Percentiles rank a stretch among this genome's conserved stretches.
phyloP scores from a whole-genome alignment of 2,888 invertebrate genomes.

The Callinectes sapidus region DNA sequence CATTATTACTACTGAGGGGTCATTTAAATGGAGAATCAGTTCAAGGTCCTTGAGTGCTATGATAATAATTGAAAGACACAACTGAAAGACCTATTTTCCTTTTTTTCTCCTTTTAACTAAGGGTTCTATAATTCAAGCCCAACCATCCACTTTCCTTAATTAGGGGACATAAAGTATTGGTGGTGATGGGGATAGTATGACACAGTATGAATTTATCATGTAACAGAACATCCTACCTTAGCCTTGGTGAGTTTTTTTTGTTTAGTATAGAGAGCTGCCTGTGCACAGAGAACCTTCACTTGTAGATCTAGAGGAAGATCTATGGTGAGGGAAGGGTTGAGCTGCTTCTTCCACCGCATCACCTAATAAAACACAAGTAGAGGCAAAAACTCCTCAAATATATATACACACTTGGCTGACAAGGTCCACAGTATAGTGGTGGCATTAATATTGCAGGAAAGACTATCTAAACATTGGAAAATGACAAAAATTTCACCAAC shows the following conservation, averaged over 20 bases:
- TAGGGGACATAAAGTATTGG: neutral
- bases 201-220: neutral
- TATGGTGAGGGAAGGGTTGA: slow-evolving; percentile 61
- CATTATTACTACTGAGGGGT: neutral
- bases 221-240: slow-evolving; percentile 22
- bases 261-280: slow-evolving; percentile 54
- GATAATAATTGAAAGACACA: neutral
- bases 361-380: slow-evolving; percentile 29
- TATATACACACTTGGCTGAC: neutral
- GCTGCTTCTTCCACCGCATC: slow-evolving; percentile 53
- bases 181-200: neutral
- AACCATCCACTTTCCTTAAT: neutral
- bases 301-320: slow-evolving; percentile 61
- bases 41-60: neutral
- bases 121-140: neutral
- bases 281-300: slow-evolving; percentile 62
- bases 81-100: neutral
- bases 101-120: neutral
- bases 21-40: neutral
- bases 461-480: no score
- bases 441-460: no score
- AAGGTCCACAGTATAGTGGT: no score
- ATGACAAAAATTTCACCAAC: no score
- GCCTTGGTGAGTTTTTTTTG: slow-evolving; percentile 52
- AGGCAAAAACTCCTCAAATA: neutral